Base-by-base conservation (phyloP, 2,888 invertebrate species). In the Uropetala carovei region DNA sequence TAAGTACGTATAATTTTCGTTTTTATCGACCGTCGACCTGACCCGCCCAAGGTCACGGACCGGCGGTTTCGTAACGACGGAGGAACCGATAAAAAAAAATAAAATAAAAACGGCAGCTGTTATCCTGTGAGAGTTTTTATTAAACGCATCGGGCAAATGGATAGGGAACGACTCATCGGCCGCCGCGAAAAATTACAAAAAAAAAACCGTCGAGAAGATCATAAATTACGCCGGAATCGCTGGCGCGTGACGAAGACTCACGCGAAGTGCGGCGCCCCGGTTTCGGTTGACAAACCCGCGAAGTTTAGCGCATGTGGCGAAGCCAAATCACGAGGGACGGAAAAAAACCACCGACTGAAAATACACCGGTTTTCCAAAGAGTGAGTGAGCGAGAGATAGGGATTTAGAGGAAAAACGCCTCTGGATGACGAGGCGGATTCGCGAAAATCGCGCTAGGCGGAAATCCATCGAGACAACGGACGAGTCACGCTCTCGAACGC, bases 401-500 rank as follows among this genome's bases (percentile, higher is more conserved):
- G 43, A 43, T 27, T 13, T 4, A 75, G 22, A 75, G 27, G 22
- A 75, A 22, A 75, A 75, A 75, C 75, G 75, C 22, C 43, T 43
- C 5, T 5, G 22, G 75, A 27, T 75, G 75, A 75, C 75, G 75
- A 22, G 13, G 75, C 75, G 75, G 43, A 43, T 27, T 75, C 75
- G 75, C 75, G 75, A 75, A 75, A 75, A 75, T 75, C 27, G 27
- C 75, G 75, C 27, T 22, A 27, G 27, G 75, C 75, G 75, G 75
- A 75, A 75, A 75, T 75, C 75, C 75, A 75, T 75, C 75, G 18
- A 27, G 22, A 75, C 22, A 75, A 75, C 75, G 75, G 75, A 75
- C 75, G 75, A 75, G 75, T 75, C 75, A 75, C 75, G 75, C 27
- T 75, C 75, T 22, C 27, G 75, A 22, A 27, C 4, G 18, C 13